phyloP scores from a whole-genome alignment of 2,797 vertebrate genomes.

The Sebastes elongatus region DNA sequence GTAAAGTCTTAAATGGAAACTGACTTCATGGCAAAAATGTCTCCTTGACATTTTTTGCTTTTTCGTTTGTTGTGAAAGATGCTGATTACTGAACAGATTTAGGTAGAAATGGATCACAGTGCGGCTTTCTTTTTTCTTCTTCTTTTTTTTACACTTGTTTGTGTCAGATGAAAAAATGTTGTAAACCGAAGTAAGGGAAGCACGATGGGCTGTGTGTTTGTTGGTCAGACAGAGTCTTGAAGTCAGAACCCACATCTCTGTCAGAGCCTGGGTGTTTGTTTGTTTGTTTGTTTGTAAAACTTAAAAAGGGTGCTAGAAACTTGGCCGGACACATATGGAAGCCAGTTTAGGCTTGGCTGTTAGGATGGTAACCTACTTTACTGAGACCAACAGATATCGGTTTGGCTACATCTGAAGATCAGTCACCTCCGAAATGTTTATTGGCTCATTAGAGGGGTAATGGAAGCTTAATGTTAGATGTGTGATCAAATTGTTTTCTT shows the following conservation, averaged over 20 bases:
- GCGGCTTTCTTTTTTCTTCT: neutral
- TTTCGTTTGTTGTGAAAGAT: slow-evolving; percentile 12
- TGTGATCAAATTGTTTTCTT: slow-evolving; percentile 65
- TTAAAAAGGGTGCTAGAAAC: slow-evolving; percentile 45
- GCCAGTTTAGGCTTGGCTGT: slow-evolving; percentile 42
- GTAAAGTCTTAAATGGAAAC: slow-evolving; percentile 6
- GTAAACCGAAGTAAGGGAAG: slow-evolving; percentile 31
- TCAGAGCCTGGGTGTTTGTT: slow-evolving; percentile 35
- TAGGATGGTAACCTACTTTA: slow-evolving; percentile 47
- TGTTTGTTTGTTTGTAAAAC: slow-evolving; percentile 57
- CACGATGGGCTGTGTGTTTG: slow-evolving; percentile 12
- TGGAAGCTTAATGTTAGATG: slow-evolving; percentile 56
- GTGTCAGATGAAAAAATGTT: slow-evolving; percentile 7
- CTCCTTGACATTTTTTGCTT: neutral
- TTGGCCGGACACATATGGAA: slow-evolving; percentile 57
- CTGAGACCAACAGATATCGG: slow-evolving; percentile 48
- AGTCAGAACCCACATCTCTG: slow-evolving; percentile 35
- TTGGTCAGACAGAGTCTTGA: slow-evolving; percentile 25
- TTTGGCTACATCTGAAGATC: slow-evolving; percentile 57
- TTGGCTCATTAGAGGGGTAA: slow-evolving; percentile 68
- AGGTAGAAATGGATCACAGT: slow-evolving; percentile 11
- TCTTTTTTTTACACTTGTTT: slow-evolving; percentile 37
- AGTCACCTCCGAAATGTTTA: slow-evolving; percentile 54
- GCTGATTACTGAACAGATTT: slow-evolving; percentile 23
- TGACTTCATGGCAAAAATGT: neutral